These are phyloP conservation scores for Gallinago media DNA, from an alignment of 2,113 vertebrate genomes.

Conservation along the genomic window DNA sequence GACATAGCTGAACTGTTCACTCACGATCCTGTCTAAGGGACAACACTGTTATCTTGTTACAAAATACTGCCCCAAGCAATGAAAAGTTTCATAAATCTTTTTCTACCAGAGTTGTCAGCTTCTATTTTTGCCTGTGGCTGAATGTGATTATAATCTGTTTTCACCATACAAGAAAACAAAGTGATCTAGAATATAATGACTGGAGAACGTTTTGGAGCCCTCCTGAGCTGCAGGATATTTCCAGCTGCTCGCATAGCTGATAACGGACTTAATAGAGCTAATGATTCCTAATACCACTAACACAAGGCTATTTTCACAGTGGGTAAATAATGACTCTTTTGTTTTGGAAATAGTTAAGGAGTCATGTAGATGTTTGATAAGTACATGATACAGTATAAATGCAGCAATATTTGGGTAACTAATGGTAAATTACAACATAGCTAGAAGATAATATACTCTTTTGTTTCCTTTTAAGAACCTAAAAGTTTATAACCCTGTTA, in stretches of 20 bases:
- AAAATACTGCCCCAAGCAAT: constrained; percentile 68
- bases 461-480: constrained; percentile 15
- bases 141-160: constrained; percentile 69
- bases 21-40: constrained; percentile 62
- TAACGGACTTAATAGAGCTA: constrained; percentile 47
- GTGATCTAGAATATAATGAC: constrained; percentile 52
- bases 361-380: constrained; percentile 45
- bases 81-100: constrained; percentile 68
- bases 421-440: constrained; percentile 20
- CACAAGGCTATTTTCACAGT: constrained; percentile 66
- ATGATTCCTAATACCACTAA: constrained; percentile 67
- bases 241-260: constrained; percentile 61
- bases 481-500: constrained; percentile 57
- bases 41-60: constrained; percentile 61
- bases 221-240: constrained; percentile 62
- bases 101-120: constrained; percentile 51
- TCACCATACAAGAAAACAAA: constrained; percentile 47
- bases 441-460: constrained; percentile 10
- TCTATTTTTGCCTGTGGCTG: constrained; percentile 47
- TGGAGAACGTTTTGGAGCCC: constrained; percentile 42
- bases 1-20: constrained; percentile 56
- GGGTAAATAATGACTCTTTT: constrained; percentile 71
- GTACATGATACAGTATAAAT: constrained; percentile 44
- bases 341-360: constrained; percentile 60
- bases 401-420: constrained; percentile 49